Percentiles rank a stretch among this genome's conserved stretches.
phyloP scores from a whole-genome alignment of 2,113 vertebrate species.

The Tamias sibiricus region DNA sequence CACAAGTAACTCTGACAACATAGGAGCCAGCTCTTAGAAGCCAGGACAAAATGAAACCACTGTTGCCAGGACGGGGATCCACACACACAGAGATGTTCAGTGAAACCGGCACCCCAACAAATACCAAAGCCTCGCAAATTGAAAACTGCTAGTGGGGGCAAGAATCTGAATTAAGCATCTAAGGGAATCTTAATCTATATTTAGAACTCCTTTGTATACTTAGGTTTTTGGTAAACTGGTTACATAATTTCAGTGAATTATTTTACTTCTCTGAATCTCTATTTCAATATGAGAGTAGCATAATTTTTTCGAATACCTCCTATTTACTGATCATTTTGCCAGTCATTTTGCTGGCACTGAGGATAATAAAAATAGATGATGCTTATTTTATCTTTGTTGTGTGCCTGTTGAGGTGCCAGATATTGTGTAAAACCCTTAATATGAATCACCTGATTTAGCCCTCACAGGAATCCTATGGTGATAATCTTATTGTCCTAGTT shows the following conservation, averaged over 20 bases:
- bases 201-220: background rate
- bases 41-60: background rate
- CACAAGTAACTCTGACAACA: background rate
- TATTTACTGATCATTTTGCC: background rate
- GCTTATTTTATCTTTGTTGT: constrained; percentile 26
- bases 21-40: background rate
- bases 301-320: background rate
- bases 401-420: background rate
- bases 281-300: background rate
- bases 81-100: background rate
- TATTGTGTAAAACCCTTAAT: background rate
- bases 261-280: background rate
- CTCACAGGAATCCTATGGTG: background rate
- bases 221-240: background rate
- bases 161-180: background rate
- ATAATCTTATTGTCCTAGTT: background rate
- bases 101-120: background rate
- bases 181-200: background rate
- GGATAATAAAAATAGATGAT: constrained; percentile 35
- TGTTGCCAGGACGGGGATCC: background rate
- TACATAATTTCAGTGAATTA: constrained; percentile 14
- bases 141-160: background rate
- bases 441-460: background rate
- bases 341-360: constrained; percentile 15
- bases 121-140: background rate